These are phyloP conservation scores for Euura lappo DNA, from an alignment of 1,140 invertebrate genomes.

Conservation along the genomic window DNA sequence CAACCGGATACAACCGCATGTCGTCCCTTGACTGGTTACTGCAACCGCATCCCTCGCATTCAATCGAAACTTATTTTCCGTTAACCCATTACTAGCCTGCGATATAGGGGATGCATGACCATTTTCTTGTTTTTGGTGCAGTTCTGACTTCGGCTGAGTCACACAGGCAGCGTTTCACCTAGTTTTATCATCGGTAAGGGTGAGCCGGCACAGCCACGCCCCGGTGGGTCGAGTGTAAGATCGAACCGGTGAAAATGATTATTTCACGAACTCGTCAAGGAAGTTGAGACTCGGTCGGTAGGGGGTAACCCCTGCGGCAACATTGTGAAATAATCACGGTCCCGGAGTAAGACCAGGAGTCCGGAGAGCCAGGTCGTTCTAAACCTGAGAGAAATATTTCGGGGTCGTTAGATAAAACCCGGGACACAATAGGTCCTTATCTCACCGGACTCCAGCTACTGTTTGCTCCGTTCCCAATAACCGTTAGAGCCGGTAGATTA, in stretches of 20 bases:
- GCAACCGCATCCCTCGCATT: background rate
- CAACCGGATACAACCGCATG: constrained; percentile 57
- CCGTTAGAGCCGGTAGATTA: constrained; percentile 26
- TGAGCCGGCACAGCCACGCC: too few species aligned
- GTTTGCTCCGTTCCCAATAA: constrained; percentile 17
- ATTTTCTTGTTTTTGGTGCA: background rate
- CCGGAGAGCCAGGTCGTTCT: background rate
- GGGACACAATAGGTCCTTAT: constrained; percentile 29
- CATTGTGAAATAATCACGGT: background rate
- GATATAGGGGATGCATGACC: too few species aligned
- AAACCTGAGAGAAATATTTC: constrained; percentile 10
- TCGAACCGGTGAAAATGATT: too few species aligned
- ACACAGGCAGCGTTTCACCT: background rate
- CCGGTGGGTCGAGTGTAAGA: too few species aligned
- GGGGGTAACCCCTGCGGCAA: background rate
- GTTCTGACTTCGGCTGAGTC: background rate
- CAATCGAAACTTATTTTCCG: background rate
- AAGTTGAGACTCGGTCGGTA: too few species aligned
- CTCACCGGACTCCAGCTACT: constrained; percentile 24
- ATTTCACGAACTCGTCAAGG: too few species aligned
- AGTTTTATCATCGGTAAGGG: too few species aligned
- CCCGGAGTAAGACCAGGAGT: background rate
- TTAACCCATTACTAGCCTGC: too few species aligned
- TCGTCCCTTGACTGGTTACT: constrained; percentile 30
- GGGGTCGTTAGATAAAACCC: constrained; percentile 15